phyloP scores from a whole-genome alignment of 2,113 vertebrate genomes.

The Eidolon helvum region DNA sequence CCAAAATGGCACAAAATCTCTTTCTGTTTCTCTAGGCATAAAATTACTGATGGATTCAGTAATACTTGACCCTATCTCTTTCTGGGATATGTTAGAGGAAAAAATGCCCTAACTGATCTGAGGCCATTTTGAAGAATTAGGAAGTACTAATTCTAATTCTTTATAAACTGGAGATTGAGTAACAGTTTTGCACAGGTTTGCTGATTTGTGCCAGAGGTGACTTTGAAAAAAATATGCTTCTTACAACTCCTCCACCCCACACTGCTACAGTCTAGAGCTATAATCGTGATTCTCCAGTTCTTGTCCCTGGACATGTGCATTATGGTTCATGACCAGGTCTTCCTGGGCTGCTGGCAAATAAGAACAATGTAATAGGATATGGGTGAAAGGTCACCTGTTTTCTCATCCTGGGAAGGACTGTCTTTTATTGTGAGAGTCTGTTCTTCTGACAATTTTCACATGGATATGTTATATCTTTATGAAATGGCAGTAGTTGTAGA shows the following conservation, averaged over 20 bases:
- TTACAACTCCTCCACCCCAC: not conserved
- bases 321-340: not conserved
- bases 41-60: not conserved
- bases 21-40: not conserved
- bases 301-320: not conserved
- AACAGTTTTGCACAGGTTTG: not conserved
- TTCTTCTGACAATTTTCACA: not conserved
- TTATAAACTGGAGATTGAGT: not conserved
- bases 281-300: not conserved
- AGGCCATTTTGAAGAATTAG: not conserved
- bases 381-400: not conserved
- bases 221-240: not conserved
- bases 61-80: not conserved
- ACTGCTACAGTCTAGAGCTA: not conserved
- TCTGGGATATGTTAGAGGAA: not conserved
- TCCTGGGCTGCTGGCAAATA: not conserved
- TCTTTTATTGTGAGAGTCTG: not conserved
- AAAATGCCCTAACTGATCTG: not conserved
- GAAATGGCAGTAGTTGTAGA: not conserved
- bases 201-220: not conserved
- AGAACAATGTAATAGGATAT: not conserved
- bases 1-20: not conserved
- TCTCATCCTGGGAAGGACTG: not conserved
- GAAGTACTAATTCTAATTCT: not conserved
- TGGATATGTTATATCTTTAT: not conserved